These are phyloP conservation scores for Eufriesea mexicana DNA, from an alignment of 1,140 invertebrate genomes.

Conservation along the genomic window DNA sequence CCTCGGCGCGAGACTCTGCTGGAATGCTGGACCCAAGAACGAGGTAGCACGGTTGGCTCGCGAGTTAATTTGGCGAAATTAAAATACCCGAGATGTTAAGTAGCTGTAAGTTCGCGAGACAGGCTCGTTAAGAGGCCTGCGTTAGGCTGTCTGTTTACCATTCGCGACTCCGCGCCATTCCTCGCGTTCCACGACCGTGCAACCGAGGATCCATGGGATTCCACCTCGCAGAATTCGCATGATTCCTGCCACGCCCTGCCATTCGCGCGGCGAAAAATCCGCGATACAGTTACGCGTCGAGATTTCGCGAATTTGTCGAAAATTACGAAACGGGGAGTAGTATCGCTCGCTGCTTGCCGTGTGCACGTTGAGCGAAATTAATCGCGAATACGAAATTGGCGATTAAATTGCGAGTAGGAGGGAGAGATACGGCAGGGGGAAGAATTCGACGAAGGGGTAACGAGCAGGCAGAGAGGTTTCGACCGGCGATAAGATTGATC, in stretches of 20 bases:
- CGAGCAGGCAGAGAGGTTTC: neutral
- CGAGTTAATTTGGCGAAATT: neutral
- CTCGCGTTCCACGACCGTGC: constrained; percentile 45
- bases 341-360: too few relatives aligned
- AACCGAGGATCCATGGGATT: constrained; percentile 40
- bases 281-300: constrained; percentile 41
- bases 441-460: too few relatives aligned
- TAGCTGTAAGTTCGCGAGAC: neutral
- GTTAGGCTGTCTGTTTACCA: constrained; percentile 40
- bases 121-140: neutral
- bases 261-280: constrained; percentile 49
- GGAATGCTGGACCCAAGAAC: neutral
- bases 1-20: constrained; percentile 31
- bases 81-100: neutral
- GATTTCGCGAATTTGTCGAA: constrained; percentile 49
- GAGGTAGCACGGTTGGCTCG: too few relatives aligned
- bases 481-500: neutral
- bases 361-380: neutral
- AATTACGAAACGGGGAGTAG: constrained; percentile 5
- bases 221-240: constrained; percentile 21
- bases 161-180: constrained; percentile 45
- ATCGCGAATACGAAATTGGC: neutral
- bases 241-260: constrained; percentile 22
- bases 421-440: neutral
- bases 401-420: neutral